Evolutionary conservation across 2,888 invertebrate genomes (phyloP).

Genomic region (Cantharis nigra): DNA sequence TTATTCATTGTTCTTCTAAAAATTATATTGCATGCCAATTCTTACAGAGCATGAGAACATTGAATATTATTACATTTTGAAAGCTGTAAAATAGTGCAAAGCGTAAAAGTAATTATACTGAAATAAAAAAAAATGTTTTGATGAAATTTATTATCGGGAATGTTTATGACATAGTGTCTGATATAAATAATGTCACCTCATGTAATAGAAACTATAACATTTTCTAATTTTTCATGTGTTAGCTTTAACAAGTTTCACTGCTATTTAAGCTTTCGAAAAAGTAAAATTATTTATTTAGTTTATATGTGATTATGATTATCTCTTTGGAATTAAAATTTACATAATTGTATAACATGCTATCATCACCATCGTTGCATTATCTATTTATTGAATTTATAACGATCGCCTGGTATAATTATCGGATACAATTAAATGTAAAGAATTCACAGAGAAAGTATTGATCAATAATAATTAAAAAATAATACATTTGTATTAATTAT

Average conservation of each 20-base stretch:
- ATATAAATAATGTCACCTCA: neutral
- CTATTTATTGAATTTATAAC: neutral
- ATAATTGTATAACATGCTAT: neutral
- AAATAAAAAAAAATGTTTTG: too few relatives aligned
- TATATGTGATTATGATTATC: neutral
- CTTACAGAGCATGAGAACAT: neutral
- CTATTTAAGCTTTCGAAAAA: conserved; percentile 5
- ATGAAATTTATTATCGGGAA: neutral
- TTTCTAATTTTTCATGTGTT: neutral
- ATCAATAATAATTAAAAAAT: neutral
- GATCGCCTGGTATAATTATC: neutral
- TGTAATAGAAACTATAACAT: neutral
- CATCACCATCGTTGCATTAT: neutral
- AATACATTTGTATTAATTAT: neutral
- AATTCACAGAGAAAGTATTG: neutral
- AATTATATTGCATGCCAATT: neutral
- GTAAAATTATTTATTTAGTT: conserved; percentile 3
- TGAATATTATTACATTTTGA: neutral
- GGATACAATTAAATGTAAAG: neutral
- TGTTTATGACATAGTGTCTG: neutral
- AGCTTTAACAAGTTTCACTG: conserved; percentile 20
- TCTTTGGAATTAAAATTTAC: neutral
- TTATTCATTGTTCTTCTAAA: neutral
- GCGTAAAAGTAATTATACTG: neutral
- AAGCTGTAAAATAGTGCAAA: neutral